A percentile compares a stretch with the other conserved stretches of the same genome.
phyloP scores from a whole-genome alignment of 2,113 vertebrate species.

The Syngnathus scovelli region DNA sequence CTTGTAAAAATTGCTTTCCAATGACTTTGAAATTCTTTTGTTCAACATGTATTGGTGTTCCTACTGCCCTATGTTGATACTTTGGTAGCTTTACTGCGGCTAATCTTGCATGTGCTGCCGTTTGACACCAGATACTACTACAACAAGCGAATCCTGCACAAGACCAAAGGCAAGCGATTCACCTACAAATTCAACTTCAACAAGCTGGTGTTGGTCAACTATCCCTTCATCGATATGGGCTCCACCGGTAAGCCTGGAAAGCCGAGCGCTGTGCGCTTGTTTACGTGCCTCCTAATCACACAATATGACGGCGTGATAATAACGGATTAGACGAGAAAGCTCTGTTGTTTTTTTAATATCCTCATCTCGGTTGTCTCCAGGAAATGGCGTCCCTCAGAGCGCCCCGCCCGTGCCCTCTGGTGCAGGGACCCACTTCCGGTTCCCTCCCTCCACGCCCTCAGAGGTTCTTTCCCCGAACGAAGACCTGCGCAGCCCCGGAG shows the following conservation, averaged over 20 bases:
- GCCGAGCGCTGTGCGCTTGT: slow-evolving; percentile 6
- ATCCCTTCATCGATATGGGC: slow-evolving; percentile 88
- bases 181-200: slow-evolving; percentile 96
- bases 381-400: slow-evolving; percentile 83
- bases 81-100: background rate
- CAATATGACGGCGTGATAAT: slow-evolving; percentile 30
- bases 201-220: slow-evolving; percentile 90
- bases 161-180: slow-evolving; percentile 91
- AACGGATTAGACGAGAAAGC: slow-evolving; percentile 36
- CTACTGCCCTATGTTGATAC: too few species aligned
- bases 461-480: slow-evolving; percentile 84
- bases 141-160: slow-evolving; percentile 90
- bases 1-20: too few species aligned
- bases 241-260: slow-evolving; percentile 68
- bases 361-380: slow-evolving; percentile 47
- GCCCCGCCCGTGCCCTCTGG: slow-evolving; percentile 84
- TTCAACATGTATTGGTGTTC: background rate
- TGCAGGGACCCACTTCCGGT: slow-evolving; percentile 80
- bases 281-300: slow-evolving; percentile 28
- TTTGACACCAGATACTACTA: slow-evolving; percentile 80
- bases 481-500: slow-evolving; percentile 79
- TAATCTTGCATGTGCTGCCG: background rate
- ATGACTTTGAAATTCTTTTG: background rate
- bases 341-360: slow-evolving; percentile 36
- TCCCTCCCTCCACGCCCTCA: slow-evolving; percentile 82